Base-by-base conservation (phyloP, 1,140 invertebrate species). In the Chironomus tepperi region DNA sequence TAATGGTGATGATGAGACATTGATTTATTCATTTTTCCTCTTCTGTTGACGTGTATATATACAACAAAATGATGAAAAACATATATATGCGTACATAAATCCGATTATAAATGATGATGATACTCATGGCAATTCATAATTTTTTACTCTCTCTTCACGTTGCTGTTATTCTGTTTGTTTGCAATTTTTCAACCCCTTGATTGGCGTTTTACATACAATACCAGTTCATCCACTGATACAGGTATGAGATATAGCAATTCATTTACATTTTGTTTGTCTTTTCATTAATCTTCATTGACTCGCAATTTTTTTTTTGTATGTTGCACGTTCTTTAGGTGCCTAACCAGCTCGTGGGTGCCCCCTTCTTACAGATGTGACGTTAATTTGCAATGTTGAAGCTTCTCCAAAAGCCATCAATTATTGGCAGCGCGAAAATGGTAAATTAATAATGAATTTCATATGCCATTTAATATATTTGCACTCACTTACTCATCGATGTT, bases 321-420 rank as follows among this genome's bases (percentile, higher is more conserved):
- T 12, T 12, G 24, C 24, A 34, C 24, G 24, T 34, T 57, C 12
- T 57, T 76, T 89, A 92, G 86, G 91, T 93, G 77, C 90, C 90
- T 79, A 93, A 93, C 83, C 91, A 93, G 83, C 85, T 93, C 80
- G 90, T 95, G 65, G 92, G 92, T 42, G 92, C 91, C 74, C 91
- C 74, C 86, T 88, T 75, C 88, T 89, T 76, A 90, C 90, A 72
- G 89, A 93, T 80, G 91, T 95, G 76, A 92, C 90, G 43, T 86
- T 96, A 75, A 90, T 94, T 81, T 96, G 94, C 82, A 88, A 91
- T 79, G 92, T 94, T 34, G 92, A 93, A 81, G 92, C 91, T 74
- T 93, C 91, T 42, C 93, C 93, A 8, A 92, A 92, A 83, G 91
- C 93, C 75, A 92, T 93, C 81, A 93, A 93, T 85, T 93, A 93